Conservation (phyloP, 2,888 invertebrate genomes). For the Drosophila quinaria region DNA sequence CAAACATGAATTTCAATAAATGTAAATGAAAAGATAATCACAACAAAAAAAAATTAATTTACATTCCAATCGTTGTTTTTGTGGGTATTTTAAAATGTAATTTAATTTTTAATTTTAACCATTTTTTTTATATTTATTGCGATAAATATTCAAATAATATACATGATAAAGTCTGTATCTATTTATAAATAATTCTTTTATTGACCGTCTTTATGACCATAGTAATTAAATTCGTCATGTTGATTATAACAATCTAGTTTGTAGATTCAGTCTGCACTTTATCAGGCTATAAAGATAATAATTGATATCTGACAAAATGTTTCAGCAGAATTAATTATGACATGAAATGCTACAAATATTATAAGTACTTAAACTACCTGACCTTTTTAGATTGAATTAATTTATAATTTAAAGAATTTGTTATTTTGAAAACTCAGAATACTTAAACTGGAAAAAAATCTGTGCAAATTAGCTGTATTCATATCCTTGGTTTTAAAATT, state of each 20-base stretch:
- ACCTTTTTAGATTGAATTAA: background rate
- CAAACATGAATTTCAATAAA: background rate
- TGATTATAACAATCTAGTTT: background rate
- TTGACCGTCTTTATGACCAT: background rate
- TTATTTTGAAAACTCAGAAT: too few relatives aligned
- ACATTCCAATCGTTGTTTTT: background rate
- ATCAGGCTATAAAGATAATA: constrained; percentile 20
- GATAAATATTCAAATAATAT: background rate
- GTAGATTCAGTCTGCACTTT: background rate
- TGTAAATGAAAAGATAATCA: background rate
- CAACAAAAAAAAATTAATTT: too few relatives aligned
- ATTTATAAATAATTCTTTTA: background rate
- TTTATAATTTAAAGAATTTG: too few relatives aligned
- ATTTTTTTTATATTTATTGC: background rate
- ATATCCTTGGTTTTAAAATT: constrained; percentile 1
- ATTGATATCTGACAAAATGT: too few relatives aligned
- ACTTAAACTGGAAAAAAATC: background rate
- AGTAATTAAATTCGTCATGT: constrained; percentile 7
- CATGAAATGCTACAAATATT: too few relatives aligned
- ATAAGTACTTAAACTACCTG: background rate
- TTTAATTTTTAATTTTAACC: too few relatives aligned
- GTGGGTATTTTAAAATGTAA: too few relatives aligned
- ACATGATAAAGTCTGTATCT: background rate
- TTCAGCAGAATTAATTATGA: background rate
- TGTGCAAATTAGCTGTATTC: background rate